Evolutionary conservation across 2,888 invertebrate genomes (phyloP), one percentile per base, ranked within the genome.

Genomic region (Orchestes rusci): DNA sequence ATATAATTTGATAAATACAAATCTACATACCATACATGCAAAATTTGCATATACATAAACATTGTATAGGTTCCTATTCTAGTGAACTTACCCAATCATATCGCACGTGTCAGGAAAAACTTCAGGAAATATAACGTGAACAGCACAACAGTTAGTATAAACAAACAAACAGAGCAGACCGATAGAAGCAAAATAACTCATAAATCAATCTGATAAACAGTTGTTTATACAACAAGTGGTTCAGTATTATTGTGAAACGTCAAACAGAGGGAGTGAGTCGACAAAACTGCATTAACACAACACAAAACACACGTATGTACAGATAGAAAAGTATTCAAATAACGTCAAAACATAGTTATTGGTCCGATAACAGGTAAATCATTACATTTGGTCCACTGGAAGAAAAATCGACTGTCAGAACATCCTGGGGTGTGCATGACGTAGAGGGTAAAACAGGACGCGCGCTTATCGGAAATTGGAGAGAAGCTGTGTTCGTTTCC

Each of bases 171-270:
- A 12, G 8, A 15, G 12, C 12, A 12, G 31, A 8, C 8, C 13
- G 31, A 34, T 12, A 15, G 17, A 16, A 17, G 16, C 5, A 17
- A 34, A 3, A 23, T 23, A 12, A 31, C 12, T 31, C 31, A 31
- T 31, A 34, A 34, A 34, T 34, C 17, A 23, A 34, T 17, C 10
- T 34, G 34, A 15, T 19, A 7, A 57, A 54, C 43, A 48, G 46
- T 56, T 53, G 66, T 66, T 69, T 27, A 23, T 16, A 43, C 43
- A 68, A 68, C 69, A 69, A 69, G 69, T 68, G 69, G 69, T 68
- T 67, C 64, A 59, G 55, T 62, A 64, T 65, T 62, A 66, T 66
- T n/a, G 7, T 7, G 10, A 23, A 23, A 23, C 23, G 10, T 55
- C 23, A 31, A 5, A 23, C 10, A 10, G 23, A 53, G 57, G 57